Percentiles rank a stretch among this genome's conserved stretches.
Conservation (phyloP, 2,888 invertebrate species). For the Lithophane leautieri region DNA sequence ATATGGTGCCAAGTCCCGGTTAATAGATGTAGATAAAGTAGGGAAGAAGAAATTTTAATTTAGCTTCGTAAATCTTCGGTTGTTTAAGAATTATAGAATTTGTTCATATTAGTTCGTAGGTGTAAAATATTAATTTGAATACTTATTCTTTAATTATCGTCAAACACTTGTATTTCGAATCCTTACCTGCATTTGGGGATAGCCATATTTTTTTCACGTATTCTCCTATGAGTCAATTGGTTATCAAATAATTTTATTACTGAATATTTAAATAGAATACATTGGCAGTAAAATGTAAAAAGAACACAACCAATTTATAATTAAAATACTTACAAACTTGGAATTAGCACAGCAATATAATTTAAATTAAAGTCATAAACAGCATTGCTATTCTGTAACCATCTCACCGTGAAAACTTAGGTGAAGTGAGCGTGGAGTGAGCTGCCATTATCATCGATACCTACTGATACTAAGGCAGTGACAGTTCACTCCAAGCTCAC, state of each 20-base stretch:
- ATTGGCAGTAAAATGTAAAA: background rate
- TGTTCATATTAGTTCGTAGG: background rate
- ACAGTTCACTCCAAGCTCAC: no score
- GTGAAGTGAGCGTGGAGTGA: no score
- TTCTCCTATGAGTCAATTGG: background rate
- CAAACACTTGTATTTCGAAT: background rate
- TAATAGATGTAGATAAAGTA: conserved; percentile 2
- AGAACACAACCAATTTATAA: background rate
- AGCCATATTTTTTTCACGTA: background rate
- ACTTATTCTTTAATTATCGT: conserved; percentile 12
- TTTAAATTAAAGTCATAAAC: background rate
- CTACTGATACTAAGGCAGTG: no score
- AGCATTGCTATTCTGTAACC: no score
- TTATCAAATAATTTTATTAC: background rate
- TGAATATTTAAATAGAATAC: background rate
- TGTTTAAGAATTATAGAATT: conserved; percentile 8
- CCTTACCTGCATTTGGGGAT: conserved; percentile 6
- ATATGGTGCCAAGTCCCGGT: conserved; percentile 39
- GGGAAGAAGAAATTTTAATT: conserved; percentile 22
- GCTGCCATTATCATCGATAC: no score
- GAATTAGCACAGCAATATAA: background rate
- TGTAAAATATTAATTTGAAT: background rate
- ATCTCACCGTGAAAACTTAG: no score
- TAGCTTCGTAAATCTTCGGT: background rate
- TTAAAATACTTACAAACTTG: background rate